Base-by-base conservation (phyloP, 2,113 vertebrate species). In the Spermophilus dauricus region DNA sequence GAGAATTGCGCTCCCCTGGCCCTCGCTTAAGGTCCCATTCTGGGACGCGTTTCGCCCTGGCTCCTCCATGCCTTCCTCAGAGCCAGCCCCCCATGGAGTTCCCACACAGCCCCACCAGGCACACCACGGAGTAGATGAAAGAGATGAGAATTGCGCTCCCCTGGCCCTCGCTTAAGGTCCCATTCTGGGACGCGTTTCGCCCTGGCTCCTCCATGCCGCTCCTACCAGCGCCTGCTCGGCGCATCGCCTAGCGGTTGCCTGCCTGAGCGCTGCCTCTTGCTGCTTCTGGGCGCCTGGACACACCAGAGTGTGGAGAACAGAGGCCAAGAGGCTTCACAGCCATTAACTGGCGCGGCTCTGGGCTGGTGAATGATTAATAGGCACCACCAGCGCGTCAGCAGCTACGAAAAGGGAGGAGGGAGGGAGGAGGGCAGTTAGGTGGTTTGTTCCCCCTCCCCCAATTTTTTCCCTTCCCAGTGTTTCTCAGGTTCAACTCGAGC, bases 121-220 rank as follows among this genome's bases (percentile, higher is more conserved):
- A 99, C 89, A 99, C 99, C 97, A 99, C 99, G 20, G 99, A 99
- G 97, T 99, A 99, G 97, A 99, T 99, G 97, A 99, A 99, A 6
- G 99, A 99, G 98, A 99, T 99, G 93, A 99, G 99, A 98, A 99
- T 99, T 89, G 99, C 99, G 98, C 99, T 99, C 97, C 99, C 99
- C 72, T 99, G 99, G 70, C 99, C 98, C 67, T 99, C 99, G 13
- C 98, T 98, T 98, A 99, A 97, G 96, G 99, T 99, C 95, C 98
- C 98, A 87, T 99, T 99, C 88, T 98, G 98, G 94, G 96, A 96
- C 26, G 95, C 97, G 39, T 97, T 98, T 91, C 98, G 97, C 88
- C 97, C 97, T 0, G 98, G 97, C 78, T 97, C 98, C 73, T 97
- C 98, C 97, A 98, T 98, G 58, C 98, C 67, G 84, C 94, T 96